Conservation (phyloP, 2,888 invertebrate genomes). For the Papilio protenor region DNA sequence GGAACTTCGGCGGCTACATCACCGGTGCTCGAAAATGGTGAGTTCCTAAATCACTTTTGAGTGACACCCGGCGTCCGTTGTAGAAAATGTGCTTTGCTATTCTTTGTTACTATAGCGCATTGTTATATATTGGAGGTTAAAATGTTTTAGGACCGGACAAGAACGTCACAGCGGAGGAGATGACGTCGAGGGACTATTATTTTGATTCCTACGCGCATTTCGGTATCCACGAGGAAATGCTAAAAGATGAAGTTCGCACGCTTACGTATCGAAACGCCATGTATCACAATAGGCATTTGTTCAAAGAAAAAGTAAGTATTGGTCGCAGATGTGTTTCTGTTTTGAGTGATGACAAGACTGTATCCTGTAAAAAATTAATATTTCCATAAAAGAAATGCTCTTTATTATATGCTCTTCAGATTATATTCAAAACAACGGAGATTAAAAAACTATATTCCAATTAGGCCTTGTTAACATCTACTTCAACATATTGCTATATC, state of each 20-base stretch:
- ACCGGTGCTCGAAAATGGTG: conserved; percentile 78
- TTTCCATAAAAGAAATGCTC: not conserved
- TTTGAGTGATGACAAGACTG: not conserved
- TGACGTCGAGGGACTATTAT: conserved; percentile 99
- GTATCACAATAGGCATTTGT: conserved; percentile 99
- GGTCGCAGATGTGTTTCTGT: not conserved
- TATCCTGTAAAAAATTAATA: not conserved
- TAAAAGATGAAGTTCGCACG: conserved; percentile 99
- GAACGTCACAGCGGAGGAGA: conserved; percentile 92
- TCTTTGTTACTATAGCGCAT: conserved; percentile 52
- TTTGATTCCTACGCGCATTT: conserved; percentile 99
- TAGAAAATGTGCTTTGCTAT: conserved; percentile 71
- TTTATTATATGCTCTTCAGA: not conserved
- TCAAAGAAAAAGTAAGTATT: conserved; percentile 90
- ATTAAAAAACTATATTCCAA: too few relatives aligned
- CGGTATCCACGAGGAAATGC: conserved; percentile 99
- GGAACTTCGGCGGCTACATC: conserved; percentile 74
- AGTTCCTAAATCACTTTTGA: conserved; percentile 51
- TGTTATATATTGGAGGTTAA: conserved; percentile 49
- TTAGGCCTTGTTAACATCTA: too few relatives aligned
- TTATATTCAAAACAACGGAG: too few relatives aligned
- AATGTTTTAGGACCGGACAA: conserved; percentile 73
- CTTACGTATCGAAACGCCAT: conserved; percentile 99
- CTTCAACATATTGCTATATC: too few relatives aligned
- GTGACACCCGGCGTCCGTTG: conserved; percentile 59